Conservation (phyloP, 2,113 vertebrate genomes). For the Neodon shergylaensis region DNA sequence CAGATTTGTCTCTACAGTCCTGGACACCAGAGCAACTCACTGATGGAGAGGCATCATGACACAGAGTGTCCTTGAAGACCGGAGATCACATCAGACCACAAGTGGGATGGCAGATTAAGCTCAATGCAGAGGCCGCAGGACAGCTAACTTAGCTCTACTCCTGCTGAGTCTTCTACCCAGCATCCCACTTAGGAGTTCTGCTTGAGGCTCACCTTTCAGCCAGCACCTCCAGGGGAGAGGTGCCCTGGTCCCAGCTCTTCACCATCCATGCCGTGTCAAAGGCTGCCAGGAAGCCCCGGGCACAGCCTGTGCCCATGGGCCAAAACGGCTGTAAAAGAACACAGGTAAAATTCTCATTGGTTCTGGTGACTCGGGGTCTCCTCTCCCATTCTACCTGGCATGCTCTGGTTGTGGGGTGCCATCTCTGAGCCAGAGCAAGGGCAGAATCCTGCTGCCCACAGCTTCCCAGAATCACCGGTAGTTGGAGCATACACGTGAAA, state of each 20-base stretch:
- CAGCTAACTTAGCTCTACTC: not conserved
- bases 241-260: constrained; percentile 94
- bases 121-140: not conserved
- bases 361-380: not conserved
- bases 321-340: constrained; percentile 93
- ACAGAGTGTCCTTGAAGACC: not conserved
- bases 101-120: not conserved
- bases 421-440: not conserved
- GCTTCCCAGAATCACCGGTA: not conserved
- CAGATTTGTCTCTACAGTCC: not conserved
- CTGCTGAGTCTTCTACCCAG: not conserved
- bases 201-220: constrained; percentile 91
- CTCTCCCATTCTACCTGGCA: not conserved
- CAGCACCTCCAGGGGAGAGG: constrained; percentile 90
- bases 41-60: not conserved
- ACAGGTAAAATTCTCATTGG: not conserved
- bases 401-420: not conserved
- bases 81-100: not conserved
- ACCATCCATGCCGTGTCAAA: constrained; percentile 98
- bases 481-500: not conserved
- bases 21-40: not conserved
- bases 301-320: constrained; percentile 99
- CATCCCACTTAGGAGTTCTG: not conserved
- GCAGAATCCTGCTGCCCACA: not conserved
- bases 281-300: constrained; percentile 96